Conservation (phyloP, 2,113 vertebrate species). For the Callaeas wilsoni region DNA sequence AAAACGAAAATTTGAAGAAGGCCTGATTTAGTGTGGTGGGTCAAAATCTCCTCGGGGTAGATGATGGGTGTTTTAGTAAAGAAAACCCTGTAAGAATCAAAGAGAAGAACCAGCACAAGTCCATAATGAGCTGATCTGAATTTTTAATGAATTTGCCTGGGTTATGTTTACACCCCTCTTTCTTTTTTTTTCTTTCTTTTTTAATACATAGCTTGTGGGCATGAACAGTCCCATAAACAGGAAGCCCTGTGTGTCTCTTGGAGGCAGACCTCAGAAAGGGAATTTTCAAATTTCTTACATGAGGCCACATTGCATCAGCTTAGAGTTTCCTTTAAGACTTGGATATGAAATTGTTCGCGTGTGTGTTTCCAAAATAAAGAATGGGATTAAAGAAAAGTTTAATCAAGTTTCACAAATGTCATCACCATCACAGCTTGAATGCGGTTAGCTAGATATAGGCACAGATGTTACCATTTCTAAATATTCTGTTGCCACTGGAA, state of each 20-base stretch:
- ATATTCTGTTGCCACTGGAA: neutral
- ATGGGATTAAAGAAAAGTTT: conserved; percentile 25
- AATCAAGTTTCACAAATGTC: conserved; percentile 30
- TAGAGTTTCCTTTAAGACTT: neutral
- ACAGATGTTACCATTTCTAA: neutral
- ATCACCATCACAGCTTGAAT: conserved; percentile 20
- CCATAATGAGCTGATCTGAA: neutral
- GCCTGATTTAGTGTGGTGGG: neutral
- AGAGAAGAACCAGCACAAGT: neutral
- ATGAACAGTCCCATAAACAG: neutral
- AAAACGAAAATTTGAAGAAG: neutral
- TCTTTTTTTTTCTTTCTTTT: neutral
- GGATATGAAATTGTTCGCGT: neutral
- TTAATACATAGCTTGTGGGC: neutral
- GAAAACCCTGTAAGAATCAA: neutral
- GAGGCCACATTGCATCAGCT: neutral
- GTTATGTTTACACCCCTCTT: neutral
- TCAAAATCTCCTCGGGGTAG: neutral
- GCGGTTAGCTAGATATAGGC: neutral
- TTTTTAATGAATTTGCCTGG: neutral
- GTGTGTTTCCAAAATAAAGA: conserved; percentile 28
- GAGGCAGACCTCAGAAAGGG: neutral
- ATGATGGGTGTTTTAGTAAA: neutral
- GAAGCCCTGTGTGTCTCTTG: conserved; percentile 20
- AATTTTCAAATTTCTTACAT: conserved; percentile 6